Evolutionary conservation across 2,888 invertebrate genomes (phyloP).

Genomic region (Dicranocentrus wangi): DNA sequence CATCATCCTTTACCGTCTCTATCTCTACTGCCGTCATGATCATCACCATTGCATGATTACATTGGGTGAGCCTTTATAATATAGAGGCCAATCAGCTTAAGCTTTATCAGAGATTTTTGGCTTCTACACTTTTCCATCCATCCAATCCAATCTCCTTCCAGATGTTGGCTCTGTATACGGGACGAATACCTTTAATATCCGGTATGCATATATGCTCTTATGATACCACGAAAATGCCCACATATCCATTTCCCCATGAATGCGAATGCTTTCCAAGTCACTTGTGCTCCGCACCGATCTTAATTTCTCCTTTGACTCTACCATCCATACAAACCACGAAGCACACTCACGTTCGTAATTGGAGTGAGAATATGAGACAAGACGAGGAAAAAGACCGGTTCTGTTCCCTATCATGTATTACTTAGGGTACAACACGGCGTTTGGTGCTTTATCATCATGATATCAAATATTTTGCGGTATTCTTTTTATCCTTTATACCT

Average conservation of each 20-base stretch:
- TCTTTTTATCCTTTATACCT: background rate
- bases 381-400: background rate
- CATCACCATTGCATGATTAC: slow-evolving; percentile 13
- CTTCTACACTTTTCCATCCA: slow-evolving; percentile 30
- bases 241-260: slow-evolving; percentile 35
- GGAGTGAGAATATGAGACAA: background rate
- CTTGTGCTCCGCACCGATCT: background rate
- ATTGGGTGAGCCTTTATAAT: slow-evolving; percentile 3
- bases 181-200: too few relatives aligned
- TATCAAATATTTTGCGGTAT: slow-evolving; percentile 15
- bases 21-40: slow-evolving; percentile 15
- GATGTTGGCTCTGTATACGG: slow-evolving; percentile 29
- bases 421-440: too few relatives aligned
- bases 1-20: slow-evolving; percentile 18
- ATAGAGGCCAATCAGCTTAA: slow-evolving; percentile 44
- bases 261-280: background rate
- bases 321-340: too few relatives aligned
- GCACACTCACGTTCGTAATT: too few relatives aligned
- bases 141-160: slow-evolving; percentile 38
- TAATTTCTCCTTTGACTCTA: slow-evolving; percentile 3
- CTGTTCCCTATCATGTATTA: slow-evolving; percentile 11
- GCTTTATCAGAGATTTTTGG: slow-evolving; percentile 39
- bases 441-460: background rate
- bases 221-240: slow-evolving; percentile 13
- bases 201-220: too few relatives aligned